These are phyloP conservation scores for Sesia apiformis DNA, from an alignment of 2,888 invertebrate species.

Conservation along the genomic window DNA sequence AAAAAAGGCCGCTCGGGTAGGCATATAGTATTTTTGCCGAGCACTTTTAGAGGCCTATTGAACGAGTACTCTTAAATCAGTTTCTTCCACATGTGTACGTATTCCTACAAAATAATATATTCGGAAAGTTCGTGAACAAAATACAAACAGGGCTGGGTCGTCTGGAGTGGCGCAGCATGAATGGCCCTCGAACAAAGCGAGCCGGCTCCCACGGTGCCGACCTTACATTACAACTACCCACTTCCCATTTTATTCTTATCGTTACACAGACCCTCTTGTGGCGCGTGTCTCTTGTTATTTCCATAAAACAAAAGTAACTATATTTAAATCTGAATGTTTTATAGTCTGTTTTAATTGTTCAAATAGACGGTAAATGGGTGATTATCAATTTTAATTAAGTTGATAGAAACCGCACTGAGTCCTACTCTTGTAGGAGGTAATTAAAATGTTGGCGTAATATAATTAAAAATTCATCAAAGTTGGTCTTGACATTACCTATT, in stretches of 20 bases:
- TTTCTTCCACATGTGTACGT: constrained; percentile 51
- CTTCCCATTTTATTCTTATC: constrained; percentile 28
- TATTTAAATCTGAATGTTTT: constrained; percentile 6
- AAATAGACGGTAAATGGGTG: background rate
- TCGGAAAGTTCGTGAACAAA: constrained; percentile 64
- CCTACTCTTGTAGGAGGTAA: constrained; percentile 1
- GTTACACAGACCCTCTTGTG: constrained; percentile 13
- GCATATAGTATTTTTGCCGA: constrained; percentile 30
- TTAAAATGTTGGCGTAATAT: background rate
- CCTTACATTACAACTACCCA: constrained; percentile 25
- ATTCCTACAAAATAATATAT: constrained; percentile 59
- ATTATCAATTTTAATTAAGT: background rate
- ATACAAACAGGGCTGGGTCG: constrained; percentile 56
- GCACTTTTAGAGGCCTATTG: constrained; percentile 43
- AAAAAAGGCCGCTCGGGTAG: constrained; percentile 14
- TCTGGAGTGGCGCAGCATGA: constrained; percentile 45
- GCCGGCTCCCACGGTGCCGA: constrained; percentile 34
- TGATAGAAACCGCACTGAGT: background rate
- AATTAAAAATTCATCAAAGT: constrained; percentile 1
- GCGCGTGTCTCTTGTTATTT: constrained; percentile 8
- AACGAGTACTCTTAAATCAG: constrained; percentile 60
- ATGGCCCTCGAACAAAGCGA: constrained; percentile 48
- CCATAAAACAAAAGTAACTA: constrained; percentile 9
- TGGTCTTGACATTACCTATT: constrained; percentile 1
- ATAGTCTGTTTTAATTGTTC: background rate